Evolutionary conservation across 1,140 invertebrate genomes (phyloP), one percentile per base, ranked within the genome.

Genomic region (Platorchestia sp.): DNA sequence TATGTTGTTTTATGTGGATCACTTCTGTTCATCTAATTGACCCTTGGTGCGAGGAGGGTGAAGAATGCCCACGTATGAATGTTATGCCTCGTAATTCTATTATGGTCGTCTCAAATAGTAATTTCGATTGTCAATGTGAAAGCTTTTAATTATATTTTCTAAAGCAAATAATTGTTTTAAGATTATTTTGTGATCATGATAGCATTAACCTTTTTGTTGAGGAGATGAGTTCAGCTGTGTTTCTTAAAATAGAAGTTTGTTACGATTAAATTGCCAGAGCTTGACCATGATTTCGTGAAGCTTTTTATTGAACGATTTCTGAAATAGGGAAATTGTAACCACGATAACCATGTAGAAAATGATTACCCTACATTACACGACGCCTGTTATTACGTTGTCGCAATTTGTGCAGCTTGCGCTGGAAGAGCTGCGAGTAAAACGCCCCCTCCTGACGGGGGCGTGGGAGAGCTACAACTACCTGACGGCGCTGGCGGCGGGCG

Each of bases 381-480:
- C n/a, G n/a, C n/a, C n/a, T n/a, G n/a, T n/a, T n/a, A n/a, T n/a
- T n/a, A n/a, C n/a, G n/a, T n/a, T n/a, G n/a, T n/a, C n/a, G n/a
- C n/a, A n/a, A 75, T 36, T 75, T 75, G 36, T 41, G 0, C 27
- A 93, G 91, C 10, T 93, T 3, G 91, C 91, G 41, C 45, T 93
- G 44, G 91, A 93, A 44, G 91, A 93, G 45, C 45, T 93, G 43
- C 91, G 91, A 0, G 43, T 93, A 40, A 93, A 93, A 44, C 91
- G 91, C 36, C 91, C 91, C 19, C 91, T 93, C 44, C 91, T 93
- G 91, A 93, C 91, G 91, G 91, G 91, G 10, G 91, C 91, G 41
- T 93, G 91, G 41, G 91, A 93, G 91, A 93, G 91, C 91, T 93
- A 93, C 91, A 93, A 93, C 91, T 93, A 93, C 91, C 45, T 93